phyloP scores from a whole-genome alignment of 2,888 invertebrate genomes.

The Ptycholaimellus sp. region DNA sequence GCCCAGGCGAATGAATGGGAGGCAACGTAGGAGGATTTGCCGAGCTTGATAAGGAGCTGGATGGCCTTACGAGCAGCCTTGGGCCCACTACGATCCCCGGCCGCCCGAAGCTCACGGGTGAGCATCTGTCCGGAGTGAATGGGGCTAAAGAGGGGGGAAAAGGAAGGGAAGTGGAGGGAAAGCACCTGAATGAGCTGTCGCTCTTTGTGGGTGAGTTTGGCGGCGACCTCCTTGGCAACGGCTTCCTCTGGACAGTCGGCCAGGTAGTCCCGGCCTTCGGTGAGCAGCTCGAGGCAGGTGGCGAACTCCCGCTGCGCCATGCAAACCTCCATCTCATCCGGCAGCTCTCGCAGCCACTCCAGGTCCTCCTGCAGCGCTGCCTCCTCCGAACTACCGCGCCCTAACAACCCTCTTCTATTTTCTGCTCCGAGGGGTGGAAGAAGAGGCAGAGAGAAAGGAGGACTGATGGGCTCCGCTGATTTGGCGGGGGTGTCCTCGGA shows the following conservation, averaged over 20 bases:
- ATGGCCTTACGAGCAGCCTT: conserved; percentile 60
- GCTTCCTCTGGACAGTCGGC: conserved; percentile 3
- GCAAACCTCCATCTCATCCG: conserved; percentile 76
- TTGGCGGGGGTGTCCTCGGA: too few relatives aligned
- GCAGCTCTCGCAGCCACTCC: conserved; percentile 59
- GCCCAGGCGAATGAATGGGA: neutral
- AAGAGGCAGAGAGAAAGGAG: too few relatives aligned
- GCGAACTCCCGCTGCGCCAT: conserved; percentile 87
- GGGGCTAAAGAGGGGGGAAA: too few relatives aligned
- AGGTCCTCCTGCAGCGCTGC: too few relatives aligned
- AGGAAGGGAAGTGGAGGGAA: too few relatives aligned
- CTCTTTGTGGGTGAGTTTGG: conserved; percentile 11
- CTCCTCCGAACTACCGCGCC: neutral
- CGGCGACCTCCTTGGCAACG: conserved; percentile 3
- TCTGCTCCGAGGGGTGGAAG: too few relatives aligned
- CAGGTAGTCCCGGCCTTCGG: conserved; percentile 30
- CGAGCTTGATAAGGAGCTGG: conserved; percentile 52
- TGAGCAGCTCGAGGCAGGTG: conserved; percentile 57
- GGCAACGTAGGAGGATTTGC: conserved; percentile 36
- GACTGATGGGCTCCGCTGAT: too few relatives aligned
- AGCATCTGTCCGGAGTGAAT: too few relatives aligned
- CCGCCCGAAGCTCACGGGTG: neutral
- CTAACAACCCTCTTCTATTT: neutral
- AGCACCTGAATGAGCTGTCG: conserved; percentile 17
- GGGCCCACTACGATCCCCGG: conserved; percentile 43